Conservation (phyloP, 2,888 invertebrate genomes). For the Conistra vaccinii region DNA sequence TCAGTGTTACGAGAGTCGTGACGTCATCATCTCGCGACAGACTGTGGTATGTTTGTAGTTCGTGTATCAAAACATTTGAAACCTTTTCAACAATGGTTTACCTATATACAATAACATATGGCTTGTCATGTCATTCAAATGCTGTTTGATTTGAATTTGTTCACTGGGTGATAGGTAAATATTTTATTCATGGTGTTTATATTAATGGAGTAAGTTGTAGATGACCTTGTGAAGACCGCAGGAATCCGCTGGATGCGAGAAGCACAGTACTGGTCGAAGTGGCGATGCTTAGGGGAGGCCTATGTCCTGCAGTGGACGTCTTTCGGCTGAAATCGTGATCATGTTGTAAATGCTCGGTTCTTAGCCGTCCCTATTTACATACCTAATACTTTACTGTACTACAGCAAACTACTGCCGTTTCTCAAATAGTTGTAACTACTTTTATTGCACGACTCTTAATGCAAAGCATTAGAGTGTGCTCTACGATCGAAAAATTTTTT, state of each 20-base stretch:
- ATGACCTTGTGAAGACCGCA: neutral
- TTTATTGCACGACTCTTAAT: too few species aligned
- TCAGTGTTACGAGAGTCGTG: conserved; percentile 54
- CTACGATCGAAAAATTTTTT: too few species aligned
- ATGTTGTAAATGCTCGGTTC: too few species aligned
- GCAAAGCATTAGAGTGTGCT: too few species aligned
- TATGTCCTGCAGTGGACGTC: neutral
- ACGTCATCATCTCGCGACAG: conserved; percentile 39
- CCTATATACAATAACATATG: conserved; percentile 21
- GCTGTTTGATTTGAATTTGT: neutral
- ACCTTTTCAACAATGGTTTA: conserved; percentile 24
- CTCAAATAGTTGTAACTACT: too few species aligned
- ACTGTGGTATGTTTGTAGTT: conserved; percentile 31
- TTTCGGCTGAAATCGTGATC: neutral
- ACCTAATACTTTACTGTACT: neutral
- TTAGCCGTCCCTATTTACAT: neutral
- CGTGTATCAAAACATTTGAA: conserved; percentile 45
- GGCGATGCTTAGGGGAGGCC: neutral
- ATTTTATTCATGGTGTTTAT: conserved; percentile 2
- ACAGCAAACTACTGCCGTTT: neutral
- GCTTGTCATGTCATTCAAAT: conserved; percentile 13
- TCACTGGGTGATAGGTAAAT: neutral
- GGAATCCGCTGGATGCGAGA: neutral
- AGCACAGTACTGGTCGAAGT: neutral
- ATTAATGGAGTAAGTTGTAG: neutral